A percentile compares a stretch with the other conserved stretches of the same genome.
Evolutionary conservation across 2,888 invertebrate species (phyloP).

Genomic region (Calephelis perditalis): DNA sequence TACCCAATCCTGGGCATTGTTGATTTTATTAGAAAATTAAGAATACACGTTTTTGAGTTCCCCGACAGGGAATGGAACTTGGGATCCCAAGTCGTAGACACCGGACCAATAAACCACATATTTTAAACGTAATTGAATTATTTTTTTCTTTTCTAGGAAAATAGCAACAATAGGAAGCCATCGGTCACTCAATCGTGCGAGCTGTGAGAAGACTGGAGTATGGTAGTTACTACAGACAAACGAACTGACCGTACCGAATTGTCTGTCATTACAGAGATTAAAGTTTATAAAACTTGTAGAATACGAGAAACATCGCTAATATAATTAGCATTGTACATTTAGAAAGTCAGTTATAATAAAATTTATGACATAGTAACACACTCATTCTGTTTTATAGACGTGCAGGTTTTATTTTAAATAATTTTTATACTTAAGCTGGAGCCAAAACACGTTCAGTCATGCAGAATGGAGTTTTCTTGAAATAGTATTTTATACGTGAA

Average conservation of each 20-base stretch:
- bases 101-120: no score
- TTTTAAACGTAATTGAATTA: no score
- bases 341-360: slow-evolving; percentile 4
- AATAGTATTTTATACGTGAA: no score
- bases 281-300: slow-evolving; percentile 11
- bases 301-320: slow-evolving; percentile 7
- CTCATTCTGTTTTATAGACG: slow-evolving; percentile 1
- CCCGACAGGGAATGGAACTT: no score
- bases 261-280: slow-evolving; percentile 11
- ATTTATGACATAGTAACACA: not conserved
- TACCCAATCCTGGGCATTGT: no score
- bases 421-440: not conserved
- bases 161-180: slow-evolving; percentile 1
- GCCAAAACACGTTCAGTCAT: not conserved
- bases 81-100: no score
- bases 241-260: slow-evolving; percentile 10
- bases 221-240: slow-evolving; percentile 3
- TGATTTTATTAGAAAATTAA: no score
- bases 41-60: no score
- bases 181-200: slow-evolving; percentile 2
- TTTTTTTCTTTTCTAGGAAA: not conserved
- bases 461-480: no score
- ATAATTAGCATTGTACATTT: slow-evolving; percentile 2
- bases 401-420: not conserved
- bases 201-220: slow-evolving; percentile 8